phyloP scores from a whole-genome alignment of 2,888 invertebrate genomes.

The Thalpophila matura region DNA sequence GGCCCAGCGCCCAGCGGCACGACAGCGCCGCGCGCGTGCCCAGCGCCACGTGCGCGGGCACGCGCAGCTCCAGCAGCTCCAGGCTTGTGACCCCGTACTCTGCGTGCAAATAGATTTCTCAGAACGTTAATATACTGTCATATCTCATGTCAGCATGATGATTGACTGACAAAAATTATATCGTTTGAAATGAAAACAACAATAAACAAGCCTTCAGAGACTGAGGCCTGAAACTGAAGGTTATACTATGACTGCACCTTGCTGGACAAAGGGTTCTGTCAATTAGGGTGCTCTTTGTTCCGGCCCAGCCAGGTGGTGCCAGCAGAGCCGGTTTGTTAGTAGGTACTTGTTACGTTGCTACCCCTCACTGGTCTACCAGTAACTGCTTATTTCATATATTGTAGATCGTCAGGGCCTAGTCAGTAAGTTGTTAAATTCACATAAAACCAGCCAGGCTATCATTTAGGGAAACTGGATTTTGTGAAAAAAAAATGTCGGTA shows the following conservation, averaged over 20 bases:
- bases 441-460: background rate
- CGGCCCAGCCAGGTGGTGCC: background rate
- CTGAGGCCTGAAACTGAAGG: too few relatives aligned
- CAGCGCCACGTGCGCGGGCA: constrained; percentile 95
- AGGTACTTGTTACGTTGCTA: background rate
- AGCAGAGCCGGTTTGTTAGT: too few relatives aligned
- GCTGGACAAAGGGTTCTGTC: too few relatives aligned
- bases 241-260: background rate
- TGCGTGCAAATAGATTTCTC: constrained; percentile 54
- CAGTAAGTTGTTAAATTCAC: background rate
- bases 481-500: constrained; percentile 7
- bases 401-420: background rate
- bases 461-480: background rate
- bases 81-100: constrained; percentile 86
- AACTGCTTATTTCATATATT: background rate
- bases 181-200: background rate
- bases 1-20: constrained; percentile 95
- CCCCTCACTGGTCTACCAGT: background rate
- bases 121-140: background rate
- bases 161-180: too few relatives aligned
- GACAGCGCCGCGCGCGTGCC: constrained; percentile 94
- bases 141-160: too few relatives aligned
- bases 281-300: too few relatives aligned
- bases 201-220: too few relatives aligned
- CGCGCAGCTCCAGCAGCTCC: constrained; percentile 94